Evolutionary conservation across 2,888 invertebrate species (phyloP), one percentile per base, ranked within the genome.

Genomic region (Drosophila glabriapex): DNA sequence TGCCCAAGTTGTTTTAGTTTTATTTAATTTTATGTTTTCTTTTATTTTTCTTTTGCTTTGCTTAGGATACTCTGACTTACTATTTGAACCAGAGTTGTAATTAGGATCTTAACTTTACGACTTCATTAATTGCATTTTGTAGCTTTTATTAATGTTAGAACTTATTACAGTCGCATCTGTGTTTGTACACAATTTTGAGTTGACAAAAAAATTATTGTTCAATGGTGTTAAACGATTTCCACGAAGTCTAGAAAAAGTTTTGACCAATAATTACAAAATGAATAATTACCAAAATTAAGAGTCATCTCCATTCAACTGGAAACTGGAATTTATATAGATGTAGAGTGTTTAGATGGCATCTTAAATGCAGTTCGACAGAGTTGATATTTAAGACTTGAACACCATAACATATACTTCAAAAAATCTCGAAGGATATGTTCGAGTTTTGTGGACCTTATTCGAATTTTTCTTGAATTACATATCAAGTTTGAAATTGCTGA

Each of bases 61-160:
- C 22, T 56, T 46, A 10, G 16, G 29, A 7, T 63, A 6, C 6
- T 31, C 50, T 16, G 28, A 12, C n/a, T 31, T 19, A 16, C 50
- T 52, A 29, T 68, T 63, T 41, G 46, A 56, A 31, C 39, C 62
- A 54, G 14, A 19, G 25, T 61, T 73, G 81, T 81, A 81, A 85
- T 85, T 83, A 81, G 66, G 62, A 72, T 66, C 70, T 86, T 73
- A 73, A 66, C 72, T 89, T 89, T 73, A 84, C 77, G 82, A 85
- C 76, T 82, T 80, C 65, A 86, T 86, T 79, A 79, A 72, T 66
- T 70, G 70, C 64, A 53, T 73, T 75, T 87, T 63, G 37, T 33
- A 33, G 71, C 37, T 59, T 56, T 55, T 39, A 56, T 56, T 41
- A 29, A 55, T 49, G 39, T 56, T 46, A 3, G 53, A 61, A 68